Evolutionary conservation across 2,113 vertebrate species (phyloP), one percentile per base, ranked within the genome.

Genomic region (Macquaria australasica): DNA sequence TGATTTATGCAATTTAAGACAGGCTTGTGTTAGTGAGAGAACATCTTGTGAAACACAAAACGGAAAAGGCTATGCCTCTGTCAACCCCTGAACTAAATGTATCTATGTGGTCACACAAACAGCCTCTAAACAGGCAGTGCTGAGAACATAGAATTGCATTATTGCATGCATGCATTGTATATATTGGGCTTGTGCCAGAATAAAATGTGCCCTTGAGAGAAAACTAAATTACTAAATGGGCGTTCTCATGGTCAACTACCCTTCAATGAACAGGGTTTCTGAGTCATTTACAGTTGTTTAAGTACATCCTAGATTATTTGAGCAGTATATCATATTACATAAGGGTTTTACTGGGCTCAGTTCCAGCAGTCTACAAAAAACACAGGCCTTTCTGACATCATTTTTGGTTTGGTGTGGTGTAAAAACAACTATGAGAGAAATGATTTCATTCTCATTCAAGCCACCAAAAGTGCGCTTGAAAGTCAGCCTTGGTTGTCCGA

Each of bases 261-360:
- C 70, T 73, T 74, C 53, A 45, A 1, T 68, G 55, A 85, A 41
- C 73, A 62, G 25, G 8, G 37, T 25, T 78, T 73, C 73, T 43
- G 53, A 85, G 56, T 67, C 55, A 53, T 81, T 86, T 63, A 70
- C 34, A 76, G 12, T 31, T 56, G 53, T 69, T 83, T 14, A 70
- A 89, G 64, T 55, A 62, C 55, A n/a, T 31, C 39, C 23, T 39
- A 1, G 37, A 85, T 79, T 18, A 72, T 76, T 62, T 60, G 12
- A 59, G 56, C 23, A 31, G 21, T 31, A 39, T 25, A 31, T 73
- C 20, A 55, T 53, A 12, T 31, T 3, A 6, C 31, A 28, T 6
- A 43, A 56, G 39, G n/a, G 15, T 31, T 79, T 73, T 8, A 28
- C 45, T 25, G 48, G 12, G 48, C 11, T 25, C 23, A 73, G 8